Base-by-base conservation (phyloP, 2,888 invertebrate genomes). In the Allolobophora icterica region DNA sequence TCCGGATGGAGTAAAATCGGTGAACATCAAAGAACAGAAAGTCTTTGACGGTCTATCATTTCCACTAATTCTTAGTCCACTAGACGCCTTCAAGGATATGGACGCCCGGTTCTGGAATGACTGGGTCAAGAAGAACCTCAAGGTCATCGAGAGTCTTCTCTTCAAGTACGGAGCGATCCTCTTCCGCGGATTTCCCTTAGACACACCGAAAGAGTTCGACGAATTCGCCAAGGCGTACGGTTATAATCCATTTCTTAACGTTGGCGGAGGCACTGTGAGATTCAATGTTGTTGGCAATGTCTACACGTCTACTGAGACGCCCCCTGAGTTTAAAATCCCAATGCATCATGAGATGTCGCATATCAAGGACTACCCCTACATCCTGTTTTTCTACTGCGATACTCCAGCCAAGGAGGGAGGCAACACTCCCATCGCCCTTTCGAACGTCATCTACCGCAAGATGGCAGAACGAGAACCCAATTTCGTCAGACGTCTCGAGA, bases 311-410 rank as follows among this genome's bases (percentile, higher is more conserved):
- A 89, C 6, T 33, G 89, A 89, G 30, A 19, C 89, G 17, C 89
- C 89, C 11, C 40, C 89, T 40, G 40, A 5, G 17, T 30, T 34
- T 33, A 33, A 11, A 11, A 35, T 89, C 30, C 89, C 89, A 30
- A 2, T 38, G 1, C 89, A 89, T 34, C 89, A 34, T 21, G 89
- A 89, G 19, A 89, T 89, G 89, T 15, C 84, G 19, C 33, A 84
- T 1, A 13, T 84, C 1, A 33, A 33, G 8, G 84, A 84, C 19
- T 34, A 17, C 1, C 84, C 84, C 1, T 91, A 91, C 11, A 92
- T 92, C 19, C 90, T 94, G 19, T 94, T 93, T 92, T 94, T 94
- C 92, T 93, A 93, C 91, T 94, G 94, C 91, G 93, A 94, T 38
- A 90, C 92, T 30, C 91, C 91, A 89, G 93, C 94, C 34, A 38